Base-by-base conservation (phyloP, 2,113 vertebrate genomes). In the Pandion haliaetus region DNA sequence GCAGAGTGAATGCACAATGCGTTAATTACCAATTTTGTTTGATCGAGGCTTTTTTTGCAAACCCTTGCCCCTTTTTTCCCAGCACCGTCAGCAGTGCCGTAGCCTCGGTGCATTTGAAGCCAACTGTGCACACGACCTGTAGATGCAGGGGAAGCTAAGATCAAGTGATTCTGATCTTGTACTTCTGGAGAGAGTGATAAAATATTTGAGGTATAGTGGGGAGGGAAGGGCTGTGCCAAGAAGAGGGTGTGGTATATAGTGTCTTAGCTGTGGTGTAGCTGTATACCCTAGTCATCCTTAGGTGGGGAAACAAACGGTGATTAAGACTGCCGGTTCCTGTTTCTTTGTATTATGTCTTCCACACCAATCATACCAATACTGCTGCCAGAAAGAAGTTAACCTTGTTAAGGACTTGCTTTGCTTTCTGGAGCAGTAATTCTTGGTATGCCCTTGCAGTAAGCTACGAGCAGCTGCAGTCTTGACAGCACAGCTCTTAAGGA, bases 151-250 rank as follows among this genome's bases (percentile, higher is more conserved):
- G 34, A 57, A 50, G 70, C 82, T 42, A 6, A 54, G 78, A 65
- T 93, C 66, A 93, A 93, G 78, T 59, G 78, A 73, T 82, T 69
- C 73, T 96, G 57, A 23, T 71, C 70, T 71, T 34, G 87, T 45
- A 29, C 71, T 94, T 73, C 38, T 92, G 71, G 62, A 88, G 62
- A 82, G 78, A 69, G 78, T 5, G 8, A 90, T 89, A 78, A 95
- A 94, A 34, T 95, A 89, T 92, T 90, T 82, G 88, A 76, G 86
- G 73, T 93, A 90, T 92, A 85, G 85, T 66, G 78, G 57, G 67
- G 86, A 89, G 82, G 95, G 90, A 86, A 69, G 79, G 90, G 84
- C 93, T 14, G 70, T 63, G 89, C 70, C 0, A 10, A 59, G 88
- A 14, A 7, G 34, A 90, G 94, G 93, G 94, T 86, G 88, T 93